A percentile compares a stretch with the other conserved stretches of the same genome.
These are phyloP conservation scores for Zenarchopterus dispar DNA, from an alignment of 2,797 vertebrate species.

Conservation along the genomic window DNA sequence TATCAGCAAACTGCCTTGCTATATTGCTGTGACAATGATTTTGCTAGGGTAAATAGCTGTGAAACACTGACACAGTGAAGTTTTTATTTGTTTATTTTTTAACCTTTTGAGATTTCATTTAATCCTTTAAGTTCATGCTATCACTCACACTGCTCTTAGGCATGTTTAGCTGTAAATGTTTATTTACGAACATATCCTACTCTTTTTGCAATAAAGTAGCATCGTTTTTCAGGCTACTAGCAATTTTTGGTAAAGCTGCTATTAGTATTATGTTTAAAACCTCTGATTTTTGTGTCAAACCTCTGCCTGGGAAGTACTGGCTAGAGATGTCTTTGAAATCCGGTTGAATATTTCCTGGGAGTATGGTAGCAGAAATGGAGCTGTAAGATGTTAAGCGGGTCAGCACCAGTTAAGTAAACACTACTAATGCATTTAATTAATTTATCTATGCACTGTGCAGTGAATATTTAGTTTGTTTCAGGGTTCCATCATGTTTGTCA, in stretches of 20 bases:
- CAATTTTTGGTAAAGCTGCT: conserved; percentile 63
- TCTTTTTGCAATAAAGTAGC: conserved; percentile 51
- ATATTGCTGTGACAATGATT: conserved; percentile 53
- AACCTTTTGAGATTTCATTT: conserved; percentile 29
- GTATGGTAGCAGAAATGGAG: conserved; percentile 63
- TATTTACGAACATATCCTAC: no score
- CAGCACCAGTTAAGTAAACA: conserved; percentile 87
- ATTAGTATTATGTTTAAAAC: conserved; percentile 75
- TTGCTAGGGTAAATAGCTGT: conserved; percentile 37
- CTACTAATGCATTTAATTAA: conserved; percentile 88
- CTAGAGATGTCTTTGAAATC: conserved; percentile 53
- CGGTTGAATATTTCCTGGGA: conserved; percentile 48
- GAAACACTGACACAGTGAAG: conserved; percentile 56
- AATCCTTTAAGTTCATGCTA: conserved; percentile 33
- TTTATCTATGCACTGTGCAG: conserved; percentile 95
- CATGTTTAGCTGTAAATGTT: conserved; percentile 41
- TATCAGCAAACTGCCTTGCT: conserved; percentile 41
- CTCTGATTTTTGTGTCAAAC: conserved; percentile 56
- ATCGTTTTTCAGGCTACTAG: conserved; percentile 44
- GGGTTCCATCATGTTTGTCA: conserved; percentile 70
- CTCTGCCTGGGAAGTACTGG: conserved; percentile 60
- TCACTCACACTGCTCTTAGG: conserved; percentile 24
- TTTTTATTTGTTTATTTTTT: conserved; percentile 61
- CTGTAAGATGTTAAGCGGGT: conserved; percentile 64
- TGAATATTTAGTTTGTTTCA: conserved; percentile 81